phyloP scores from a whole-genome alignment of 2,888 invertebrate species.

The Drosophila quinaria region DNA sequence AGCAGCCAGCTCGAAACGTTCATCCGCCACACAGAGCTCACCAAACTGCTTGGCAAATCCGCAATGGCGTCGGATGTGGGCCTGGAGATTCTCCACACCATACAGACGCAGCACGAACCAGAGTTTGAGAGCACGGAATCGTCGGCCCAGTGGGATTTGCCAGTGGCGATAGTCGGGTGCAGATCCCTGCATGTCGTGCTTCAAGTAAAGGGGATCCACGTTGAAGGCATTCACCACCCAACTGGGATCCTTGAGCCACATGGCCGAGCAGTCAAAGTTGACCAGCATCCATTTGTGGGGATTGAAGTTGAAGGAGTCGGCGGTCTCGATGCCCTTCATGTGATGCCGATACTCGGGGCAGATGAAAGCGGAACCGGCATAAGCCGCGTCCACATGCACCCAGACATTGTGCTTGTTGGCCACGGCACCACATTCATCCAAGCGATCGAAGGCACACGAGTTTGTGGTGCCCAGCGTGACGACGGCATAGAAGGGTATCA shows the following conservation, averaged over 20 bases:
- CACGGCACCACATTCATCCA: constrained; percentile 96
- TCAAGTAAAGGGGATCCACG: constrained; percentile 98
- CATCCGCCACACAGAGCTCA: constrained; percentile 90
- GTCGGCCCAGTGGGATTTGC: constrained; percentile 97
- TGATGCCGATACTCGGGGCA: constrained; percentile 98
- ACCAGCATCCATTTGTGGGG: constrained; percentile 99
- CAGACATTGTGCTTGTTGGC: constrained; percentile 92
- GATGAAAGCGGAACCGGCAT: constrained; percentile 98
- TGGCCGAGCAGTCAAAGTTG: constrained; percentile 99
- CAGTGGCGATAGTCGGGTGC: constrained; percentile 98
- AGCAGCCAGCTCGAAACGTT: constrained; percentile 94
- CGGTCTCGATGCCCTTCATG: constrained; percentile 95
- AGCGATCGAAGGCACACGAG: constrained; percentile 96
- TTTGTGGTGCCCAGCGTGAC: constrained; percentile 97
- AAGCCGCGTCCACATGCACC: constrained; percentile 98
- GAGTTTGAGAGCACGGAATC: constrained; percentile 96
- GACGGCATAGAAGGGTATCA: constrained; percentile 97
- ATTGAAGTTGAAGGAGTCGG: constrained; percentile 99
- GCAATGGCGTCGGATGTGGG: constrained; percentile 94
- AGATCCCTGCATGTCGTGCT: constrained; percentile 96
- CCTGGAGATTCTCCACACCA: constrained; percentile 95
- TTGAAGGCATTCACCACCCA: constrained; percentile 98
- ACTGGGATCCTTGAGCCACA: constrained; percentile 97
- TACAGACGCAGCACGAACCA: constrained; percentile 98
- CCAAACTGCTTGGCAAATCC: constrained; percentile 95